phyloP scores from a whole-genome alignment of 2,113 vertebrate genomes.

The Gorsachius goisagi region DNA sequence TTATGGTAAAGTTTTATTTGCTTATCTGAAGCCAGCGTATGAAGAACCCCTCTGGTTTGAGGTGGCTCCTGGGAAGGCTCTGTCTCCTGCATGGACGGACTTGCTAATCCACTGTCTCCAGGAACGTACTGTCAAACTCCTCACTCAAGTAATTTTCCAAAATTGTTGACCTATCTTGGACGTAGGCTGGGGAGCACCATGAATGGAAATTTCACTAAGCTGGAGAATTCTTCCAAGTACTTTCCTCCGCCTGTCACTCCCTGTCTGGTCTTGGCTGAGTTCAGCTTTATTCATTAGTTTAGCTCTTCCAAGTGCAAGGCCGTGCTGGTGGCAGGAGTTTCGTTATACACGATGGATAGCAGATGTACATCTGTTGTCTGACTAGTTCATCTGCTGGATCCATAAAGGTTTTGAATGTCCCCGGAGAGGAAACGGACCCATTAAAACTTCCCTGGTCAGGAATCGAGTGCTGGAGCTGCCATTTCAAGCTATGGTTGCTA shows the following conservation, averaged over 20 bases:
- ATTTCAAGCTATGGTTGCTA: background rate
- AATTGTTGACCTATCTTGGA: background rate
- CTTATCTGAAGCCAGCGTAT: accelerated
- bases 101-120: background rate
- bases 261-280: background rate
- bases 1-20: background rate
- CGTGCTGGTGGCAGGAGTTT: background rate
- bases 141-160: background rate
- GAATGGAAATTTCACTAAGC: background rate
- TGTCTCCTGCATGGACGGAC: background rate
- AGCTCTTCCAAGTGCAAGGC: background rate
- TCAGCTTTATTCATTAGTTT: background rate
- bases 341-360: accelerated
- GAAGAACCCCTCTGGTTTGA: background rate
- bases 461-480: background rate
- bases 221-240: background rate
- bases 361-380: background rate
- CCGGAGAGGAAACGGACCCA: background rate
- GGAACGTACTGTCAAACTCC: background rate
- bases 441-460: background rate
- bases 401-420: accelerated
- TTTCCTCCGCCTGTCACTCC: background rate
- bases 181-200: background rate
- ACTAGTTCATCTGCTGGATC: background rate
- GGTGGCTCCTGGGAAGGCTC: background rate